Base-by-base conservation (phyloP, 2,797 vertebrate genomes). In the Thalassophryne amazonica region DNA sequence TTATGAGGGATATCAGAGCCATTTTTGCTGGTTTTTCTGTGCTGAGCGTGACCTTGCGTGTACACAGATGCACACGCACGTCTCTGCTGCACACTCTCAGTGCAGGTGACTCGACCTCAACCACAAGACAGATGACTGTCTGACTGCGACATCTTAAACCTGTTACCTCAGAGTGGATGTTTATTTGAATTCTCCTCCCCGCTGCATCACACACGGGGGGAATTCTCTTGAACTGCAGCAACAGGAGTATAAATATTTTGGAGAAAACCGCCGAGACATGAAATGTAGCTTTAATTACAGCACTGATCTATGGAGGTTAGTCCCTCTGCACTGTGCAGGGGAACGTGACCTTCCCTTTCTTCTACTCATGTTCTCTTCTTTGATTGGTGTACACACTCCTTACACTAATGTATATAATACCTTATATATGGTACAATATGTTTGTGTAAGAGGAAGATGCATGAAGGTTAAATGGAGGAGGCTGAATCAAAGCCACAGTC, bases 211-310 rank as follows among this genome's bases (percentile, higher is more conserved):
- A 39, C 67, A 67, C 66, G 70, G 61, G 48, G 70, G 62, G 69
- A 56, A 68, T 74, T 79, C 74, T 85, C 72, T 84, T 86, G 72
- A 86, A 88, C 81, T 85, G 59, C 70, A 68, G 78, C 73, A 81
- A 70, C 63, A 75, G 70, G 61, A 77, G 71, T 73, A 70, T 85
- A 87, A 90, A 87, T 87, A 88, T 87, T 88, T 85, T 81, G 71
- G 53, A 70, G 76, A 87, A 81, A 78, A 68, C 81, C 86, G 86
- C 72, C 60, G 85, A 81, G 75, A 88, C 87, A 87, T 87, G 68
- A 89, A 88, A 86, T 89, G 83, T 76, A 86, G 76, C 83, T 89
- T 88, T 88, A 88, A 87, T 88, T 84, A 86, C 79, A 86, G 80
- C 77, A 80, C 28, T 85, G 89, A 83, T 84, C 81, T 77, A 84